Conservation (phyloP, 2,888 invertebrate species). For the Caenorhabditis sinica region DNA sequence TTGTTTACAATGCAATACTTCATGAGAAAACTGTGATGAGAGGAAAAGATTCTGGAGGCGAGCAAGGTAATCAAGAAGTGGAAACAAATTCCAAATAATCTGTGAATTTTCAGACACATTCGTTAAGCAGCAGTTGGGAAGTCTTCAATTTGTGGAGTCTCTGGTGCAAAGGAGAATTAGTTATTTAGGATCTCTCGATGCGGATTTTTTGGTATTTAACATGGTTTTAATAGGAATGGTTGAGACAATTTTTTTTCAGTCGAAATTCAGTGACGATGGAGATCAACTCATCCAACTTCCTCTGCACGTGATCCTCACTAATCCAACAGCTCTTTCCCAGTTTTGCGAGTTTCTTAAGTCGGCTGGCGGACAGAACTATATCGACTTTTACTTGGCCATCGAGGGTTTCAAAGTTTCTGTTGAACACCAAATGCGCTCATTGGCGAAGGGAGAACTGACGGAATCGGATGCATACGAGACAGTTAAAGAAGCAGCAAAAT, state of each 20-base stretch:
- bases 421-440: slow-evolving; percentile 87
- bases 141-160: slow-evolving; percentile 88
- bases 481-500: slow-evolving; percentile 88
- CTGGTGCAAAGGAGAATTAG: slow-evolving; percentile 71
- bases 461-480: slow-evolving; percentile 83
- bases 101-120: slow-evolving; percentile 86
- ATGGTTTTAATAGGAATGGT: not conserved
- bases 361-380: slow-evolving; percentile 88
- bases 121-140: slow-evolving; percentile 92
- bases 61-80: slow-evolving; percentile 86
- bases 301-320: slow-evolving; percentile 89
- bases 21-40: slow-evolving; percentile 89
- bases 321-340: slow-evolving; percentile 89
- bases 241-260: slow-evolving; percentile 13
- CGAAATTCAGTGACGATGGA: slow-evolving; percentile 51
- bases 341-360: slow-evolving; percentile 89
- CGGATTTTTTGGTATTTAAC: slow-evolving; percentile 8
- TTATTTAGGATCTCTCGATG: slow-evolving; percentile 33
- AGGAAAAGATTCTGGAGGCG: slow-evolving; percentile 92
- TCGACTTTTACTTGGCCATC: slow-evolving; percentile 90
- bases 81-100: not conserved
- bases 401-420: slow-evolving; percentile 87
- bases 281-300: slow-evolving; percentile 85
- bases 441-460: slow-evolving; percentile 82
- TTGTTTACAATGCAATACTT: slow-evolving; percentile 90